phyloP scores from a whole-genome alignment of 1,140 invertebrate genomes.

The Pseudobourletiella spinata region DNA sequence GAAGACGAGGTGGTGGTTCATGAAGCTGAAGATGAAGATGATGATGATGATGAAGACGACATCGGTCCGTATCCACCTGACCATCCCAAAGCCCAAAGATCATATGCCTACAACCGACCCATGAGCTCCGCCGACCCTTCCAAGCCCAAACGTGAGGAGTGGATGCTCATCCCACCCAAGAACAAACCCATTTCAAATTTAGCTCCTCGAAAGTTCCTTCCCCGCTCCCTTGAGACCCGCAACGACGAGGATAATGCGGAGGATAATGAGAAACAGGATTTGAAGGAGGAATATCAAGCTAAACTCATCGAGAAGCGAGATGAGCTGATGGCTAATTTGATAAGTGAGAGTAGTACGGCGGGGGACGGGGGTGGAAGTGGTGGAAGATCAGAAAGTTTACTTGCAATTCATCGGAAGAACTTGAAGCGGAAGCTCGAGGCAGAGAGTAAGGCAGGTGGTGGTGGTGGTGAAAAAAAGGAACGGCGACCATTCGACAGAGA shows the following conservation, averaged over 20 bases:
- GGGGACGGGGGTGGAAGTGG: no score
- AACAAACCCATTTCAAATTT: slow-evolving; percentile 30
- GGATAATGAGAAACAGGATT: slow-evolving; percentile 7
- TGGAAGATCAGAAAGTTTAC: slow-evolving; percentile 34
- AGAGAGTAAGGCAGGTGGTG: slow-evolving; percentile 32
- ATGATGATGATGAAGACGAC: slow-evolving; percentile 5
- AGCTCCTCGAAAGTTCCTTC: slow-evolving; percentile 27
- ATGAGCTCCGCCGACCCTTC: neutral
- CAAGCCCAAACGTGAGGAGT: slow-evolving; percentile 31
- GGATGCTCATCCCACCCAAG: slow-evolving; percentile 35
- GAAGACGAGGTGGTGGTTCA: neutral
- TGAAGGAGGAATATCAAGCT: slow-evolving; percentile 8
- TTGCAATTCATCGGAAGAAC: slow-evolving; percentile 39
- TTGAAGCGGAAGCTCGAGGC: slow-evolving; percentile 27
- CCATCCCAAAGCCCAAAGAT: slow-evolving; percentile 18
- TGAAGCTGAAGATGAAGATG: slow-evolving; percentile 7
- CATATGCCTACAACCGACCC: neutral
- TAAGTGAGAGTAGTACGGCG: slow-evolving; percentile 1
- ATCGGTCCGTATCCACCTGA: slow-evolving; percentile 33
- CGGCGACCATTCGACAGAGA: slow-evolving; percentile 45
- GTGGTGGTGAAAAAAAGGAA: slow-evolving; percentile 35
- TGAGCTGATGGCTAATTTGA: slow-evolving; percentile 14
- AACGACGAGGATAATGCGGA: slow-evolving; percentile 17
- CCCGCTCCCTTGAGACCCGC: slow-evolving; percentile 25
- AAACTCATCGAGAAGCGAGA: slow-evolving; percentile 3